Evolutionary conservation across 2,113 vertebrate species (phyloP), one percentile per base, ranked within the genome.

Genomic region (Petroica traversi): DNA sequence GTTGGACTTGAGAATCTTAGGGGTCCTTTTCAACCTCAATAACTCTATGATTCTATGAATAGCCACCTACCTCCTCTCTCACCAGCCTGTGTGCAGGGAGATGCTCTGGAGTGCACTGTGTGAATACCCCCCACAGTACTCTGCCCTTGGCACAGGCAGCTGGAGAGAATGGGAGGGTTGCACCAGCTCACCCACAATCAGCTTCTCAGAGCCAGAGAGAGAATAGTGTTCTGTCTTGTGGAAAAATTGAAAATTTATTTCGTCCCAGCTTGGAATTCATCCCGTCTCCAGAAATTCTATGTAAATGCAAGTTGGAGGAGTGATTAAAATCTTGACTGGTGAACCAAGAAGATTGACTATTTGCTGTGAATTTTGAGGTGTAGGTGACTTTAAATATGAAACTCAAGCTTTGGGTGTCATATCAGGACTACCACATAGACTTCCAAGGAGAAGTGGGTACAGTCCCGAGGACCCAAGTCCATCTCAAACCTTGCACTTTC

Each of bases 101-200:
- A 63, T 81, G 83, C 73, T 83, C 38, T 4, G 12, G 40, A 76
- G 51, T 3, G 2, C 14, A 0, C 61, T 14, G 34, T 69, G 68
- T 96, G 92, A 97, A 93, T 92, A 64, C 52, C 57, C 79, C 61
- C 52, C 89, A 81, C 89, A 97, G 80, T 95, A 46, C 52, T 89
- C 93, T 91, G 89, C 83, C 64, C 80, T 86, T 45, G 61, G 89
- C 89, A 91, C 76, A 71, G n/a, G 73, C 91, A 93, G 83, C 73
- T 24, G 33, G 76, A 92, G 86, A 97, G 91, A 96, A 95, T 84
- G 61, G 64, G 80, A 95, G 89, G 54, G 76, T 78, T 95, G 69
- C 75, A 95, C 89, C 6, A 19, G 86, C 43, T 96, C 62, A 5
- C 80, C 89, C 96, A 95, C 94, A 97, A 95, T 96, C 81, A 75